A percentile compares a stretch with the other conserved stretches of the same genome.
Conservation (phyloP, 1,140 invertebrate species). For the Cotesia glomerata region DNA sequence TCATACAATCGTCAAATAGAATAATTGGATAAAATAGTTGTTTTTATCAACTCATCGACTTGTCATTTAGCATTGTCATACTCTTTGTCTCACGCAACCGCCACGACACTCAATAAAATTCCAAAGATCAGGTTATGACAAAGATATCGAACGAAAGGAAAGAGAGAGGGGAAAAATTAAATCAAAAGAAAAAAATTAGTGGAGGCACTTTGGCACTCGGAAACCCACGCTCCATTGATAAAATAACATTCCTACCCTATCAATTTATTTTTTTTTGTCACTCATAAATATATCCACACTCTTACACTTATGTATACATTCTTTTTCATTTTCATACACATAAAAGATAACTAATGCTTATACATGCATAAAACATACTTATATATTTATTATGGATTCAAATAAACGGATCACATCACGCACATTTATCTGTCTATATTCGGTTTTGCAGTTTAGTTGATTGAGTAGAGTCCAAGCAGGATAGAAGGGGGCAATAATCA, state of each 20-base stretch:
- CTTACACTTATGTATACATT: not conserved
- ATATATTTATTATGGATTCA: conserved; percentile 3
- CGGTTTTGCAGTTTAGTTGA: not conserved
- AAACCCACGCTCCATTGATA: conserved; percentile 28
- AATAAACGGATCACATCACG: conserved; percentile 3
- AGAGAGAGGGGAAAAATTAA: conserved; percentile 5
- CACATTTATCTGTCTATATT: conserved; percentile 1
- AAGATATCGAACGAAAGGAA: not conserved
- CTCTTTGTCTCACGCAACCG: too few species aligned
- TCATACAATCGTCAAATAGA: too few species aligned
- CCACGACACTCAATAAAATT: not conserved
- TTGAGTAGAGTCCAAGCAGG: not conserved
- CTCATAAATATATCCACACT: not conserved
- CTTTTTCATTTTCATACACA: not conserved
- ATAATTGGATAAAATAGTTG: too few species aligned
- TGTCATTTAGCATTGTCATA: too few species aligned
- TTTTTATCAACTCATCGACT: too few species aligned
- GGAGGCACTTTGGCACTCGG: conserved; percentile 6
- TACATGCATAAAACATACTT: conserved; percentile 1
- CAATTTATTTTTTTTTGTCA: conserved; percentile 10
- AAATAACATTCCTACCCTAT: conserved; percentile 27
- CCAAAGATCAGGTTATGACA: conserved; percentile 16
- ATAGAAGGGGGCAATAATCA: conserved; percentile 4
- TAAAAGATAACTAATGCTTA: not conserved
- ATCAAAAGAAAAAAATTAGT: not conserved